Evolutionary conservation across 2,797 vertebrate species (phyloP).

Genomic region (Buphagus erythrorhynchus): DNA sequence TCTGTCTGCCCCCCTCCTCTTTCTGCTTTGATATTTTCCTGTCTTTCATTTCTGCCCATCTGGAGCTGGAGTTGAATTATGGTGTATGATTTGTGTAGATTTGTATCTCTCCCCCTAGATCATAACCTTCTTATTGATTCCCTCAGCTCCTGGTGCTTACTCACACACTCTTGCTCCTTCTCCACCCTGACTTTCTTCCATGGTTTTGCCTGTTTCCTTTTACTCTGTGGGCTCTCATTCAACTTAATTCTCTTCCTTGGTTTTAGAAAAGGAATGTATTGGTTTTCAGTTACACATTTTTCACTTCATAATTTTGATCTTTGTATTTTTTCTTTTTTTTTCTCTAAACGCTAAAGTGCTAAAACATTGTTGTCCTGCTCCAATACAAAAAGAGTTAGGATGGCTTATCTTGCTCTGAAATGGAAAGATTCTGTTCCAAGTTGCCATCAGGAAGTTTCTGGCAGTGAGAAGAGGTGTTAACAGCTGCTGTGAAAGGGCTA

Average conservation of each 20-base stretch:
- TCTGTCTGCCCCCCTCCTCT: not conserved
- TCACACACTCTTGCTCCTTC: not conserved
- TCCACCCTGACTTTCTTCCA: not conserved
- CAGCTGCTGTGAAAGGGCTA: slow-evolving; percentile 20
- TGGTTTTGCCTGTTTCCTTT: slow-evolving; percentile 27
- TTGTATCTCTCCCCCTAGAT: not conserved
- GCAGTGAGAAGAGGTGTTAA: slow-evolving; percentile 39
- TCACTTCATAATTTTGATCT: not conserved
- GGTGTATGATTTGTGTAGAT: not conserved
- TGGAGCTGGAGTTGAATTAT: not conserved
- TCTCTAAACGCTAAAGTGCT: not conserved
- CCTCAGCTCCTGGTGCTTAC: not conserved
- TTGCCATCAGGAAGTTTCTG: slow-evolving; percentile 30
- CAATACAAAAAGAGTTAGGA: not conserved
- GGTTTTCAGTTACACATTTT: not conserved
- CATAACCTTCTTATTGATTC: not conserved
- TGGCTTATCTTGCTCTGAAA: slow-evolving; percentile 25
- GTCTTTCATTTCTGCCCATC: slow-evolving; percentile 5
- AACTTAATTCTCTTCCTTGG: not conserved
- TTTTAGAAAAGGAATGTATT: not conserved
- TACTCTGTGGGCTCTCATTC: not conserved
- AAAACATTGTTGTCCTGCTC: not conserved
- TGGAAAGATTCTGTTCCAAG: slow-evolving; percentile 5
- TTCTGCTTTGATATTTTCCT: not conserved
- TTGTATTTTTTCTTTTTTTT: not conserved